Conservation (phyloP, 2,888 invertebrate species). For the Dicycla oo region DNA sequence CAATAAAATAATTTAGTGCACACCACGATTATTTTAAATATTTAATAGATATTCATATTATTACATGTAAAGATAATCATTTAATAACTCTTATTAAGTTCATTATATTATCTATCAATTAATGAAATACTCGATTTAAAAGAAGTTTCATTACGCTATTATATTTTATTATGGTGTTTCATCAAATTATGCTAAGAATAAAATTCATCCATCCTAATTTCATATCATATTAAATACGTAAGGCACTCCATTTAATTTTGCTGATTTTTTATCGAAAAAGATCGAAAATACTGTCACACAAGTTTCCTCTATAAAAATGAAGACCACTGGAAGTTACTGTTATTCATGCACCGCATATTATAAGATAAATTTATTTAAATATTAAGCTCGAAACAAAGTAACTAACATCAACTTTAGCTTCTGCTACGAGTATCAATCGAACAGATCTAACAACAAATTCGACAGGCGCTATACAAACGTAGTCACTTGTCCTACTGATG, state of each 20-base stretch:
- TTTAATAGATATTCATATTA: conserved; percentile 63
- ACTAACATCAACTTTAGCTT: conserved; percentile 45
- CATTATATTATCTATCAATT: conserved; percentile 82
- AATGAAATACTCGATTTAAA: conserved; percentile 84
- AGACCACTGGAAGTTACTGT: conserved; percentile 87
- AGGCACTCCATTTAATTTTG: conserved; percentile 90
- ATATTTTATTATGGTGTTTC: conserved; percentile 89
- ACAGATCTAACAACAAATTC: conserved; percentile 30
- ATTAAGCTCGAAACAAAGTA: conserved; percentile 73
- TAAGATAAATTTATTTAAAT: conserved; percentile 69
- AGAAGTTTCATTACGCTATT: conserved; percentile 86
- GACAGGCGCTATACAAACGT: conserved; percentile 31
- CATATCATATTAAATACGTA: conserved; percentile 90
- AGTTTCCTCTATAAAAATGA: conserved; percentile 81
- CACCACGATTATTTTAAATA: conserved; percentile 73
- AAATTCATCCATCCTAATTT: conserved; percentile 89
- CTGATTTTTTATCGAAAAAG: conserved; percentile 87
- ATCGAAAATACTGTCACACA: conserved; percentile 82
- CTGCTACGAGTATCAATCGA: conserved; percentile 30
- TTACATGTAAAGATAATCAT: conserved; percentile 74
- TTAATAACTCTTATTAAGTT: conserved; percentile 82
- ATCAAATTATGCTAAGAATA: conserved; percentile 90
- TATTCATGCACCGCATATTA: conserved; percentile 77
- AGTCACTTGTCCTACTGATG: conserved; percentile 11
- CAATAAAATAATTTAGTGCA: conserved; percentile 74